Evolutionary conservation across 2,888 invertebrate species (phyloP).

Genomic region (Sinotaia quadrata): DNA sequence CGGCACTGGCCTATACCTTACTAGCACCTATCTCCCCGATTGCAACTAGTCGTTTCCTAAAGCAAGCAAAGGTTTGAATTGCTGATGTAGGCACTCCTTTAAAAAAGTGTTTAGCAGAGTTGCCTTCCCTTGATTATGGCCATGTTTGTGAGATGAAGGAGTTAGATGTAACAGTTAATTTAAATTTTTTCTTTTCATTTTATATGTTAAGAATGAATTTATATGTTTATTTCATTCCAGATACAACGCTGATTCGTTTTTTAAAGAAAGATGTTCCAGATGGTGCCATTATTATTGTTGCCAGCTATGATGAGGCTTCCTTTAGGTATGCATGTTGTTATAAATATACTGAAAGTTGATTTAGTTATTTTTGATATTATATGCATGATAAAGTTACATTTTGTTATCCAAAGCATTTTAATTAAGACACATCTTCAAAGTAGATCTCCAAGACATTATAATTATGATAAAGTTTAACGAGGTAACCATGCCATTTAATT

Average conservation of each 20-base stretch:
- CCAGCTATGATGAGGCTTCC: constrained; percentile 68
- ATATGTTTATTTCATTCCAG: constrained; percentile 45
- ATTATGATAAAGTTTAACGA: too few species aligned
- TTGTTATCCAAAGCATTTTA: too few species aligned
- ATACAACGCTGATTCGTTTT: constrained; percentile 60
- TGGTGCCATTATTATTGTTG: constrained; percentile 57
- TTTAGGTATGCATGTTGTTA: constrained; percentile 49
- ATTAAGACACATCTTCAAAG: too few species aligned
- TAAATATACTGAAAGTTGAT: not conserved
- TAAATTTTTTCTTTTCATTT: constrained; percentile 8
- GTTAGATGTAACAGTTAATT: not conserved
- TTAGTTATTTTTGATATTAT: too few species aligned
- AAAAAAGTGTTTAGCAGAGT: not conserved
- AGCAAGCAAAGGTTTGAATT: too few species aligned
- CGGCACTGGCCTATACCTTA: too few species aligned
- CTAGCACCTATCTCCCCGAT: too few species aligned
- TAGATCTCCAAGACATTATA: too few species aligned
- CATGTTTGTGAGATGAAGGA: not conserved
- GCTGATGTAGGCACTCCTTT: not conserved
- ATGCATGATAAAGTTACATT: too few species aligned
- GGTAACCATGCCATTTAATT: too few species aligned
- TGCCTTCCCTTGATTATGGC: not conserved
- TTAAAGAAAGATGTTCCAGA: constrained; percentile 61
- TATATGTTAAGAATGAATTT: not conserved
- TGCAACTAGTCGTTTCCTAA: too few species aligned